Percentiles rank a stretch among this genome's conserved stretches.
Evolutionary conservation across 1,140 invertebrate genomes (phyloP).

Genomic region (Sitobion miscanthi): DNA sequence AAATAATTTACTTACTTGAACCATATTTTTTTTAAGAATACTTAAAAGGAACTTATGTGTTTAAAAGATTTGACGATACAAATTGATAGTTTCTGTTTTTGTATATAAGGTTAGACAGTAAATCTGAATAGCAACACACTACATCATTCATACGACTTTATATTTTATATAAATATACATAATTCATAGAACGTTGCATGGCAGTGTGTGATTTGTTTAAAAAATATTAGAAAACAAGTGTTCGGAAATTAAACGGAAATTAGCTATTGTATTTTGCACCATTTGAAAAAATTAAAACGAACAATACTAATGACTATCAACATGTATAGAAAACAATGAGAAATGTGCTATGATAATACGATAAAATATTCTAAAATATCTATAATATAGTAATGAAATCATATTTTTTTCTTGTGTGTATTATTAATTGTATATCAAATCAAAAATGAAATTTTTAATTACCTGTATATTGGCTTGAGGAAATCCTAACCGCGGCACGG

Average conservation of each 20-base stretch:
- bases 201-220: not conserved
- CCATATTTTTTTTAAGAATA: not conserved
- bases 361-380: not conserved
- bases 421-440: not conserved
- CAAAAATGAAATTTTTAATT: slow-evolving; percentile 46
- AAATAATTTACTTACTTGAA: not conserved
- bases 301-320: slow-evolving; percentile 29
- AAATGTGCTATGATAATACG: not conserved
- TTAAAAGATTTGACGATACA: not conserved
- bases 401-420: not conserved
- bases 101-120: not conserved
- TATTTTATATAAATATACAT: not conserved
- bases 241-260: slow-evolving; percentile 37
- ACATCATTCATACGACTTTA: not conserved
- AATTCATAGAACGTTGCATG: not conserved
- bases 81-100: not conserved
- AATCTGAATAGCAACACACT: not conserved
- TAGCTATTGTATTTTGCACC: slow-evolving; percentile 32
- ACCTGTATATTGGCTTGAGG: slow-evolving; percentile 59
- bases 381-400: not conserved
- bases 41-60: not conserved
- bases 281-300: slow-evolving; percentile 3
- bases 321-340: slow-evolving; percentile 38
- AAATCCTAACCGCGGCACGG: slow-evolving; percentile 54
- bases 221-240: slow-evolving; percentile 13